Percentiles rank a stretch among this genome's conserved stretches.
phyloP scores from a whole-genome alignment of 2,113 vertebrate genomes.

The Chloebia gouldiae region DNA sequence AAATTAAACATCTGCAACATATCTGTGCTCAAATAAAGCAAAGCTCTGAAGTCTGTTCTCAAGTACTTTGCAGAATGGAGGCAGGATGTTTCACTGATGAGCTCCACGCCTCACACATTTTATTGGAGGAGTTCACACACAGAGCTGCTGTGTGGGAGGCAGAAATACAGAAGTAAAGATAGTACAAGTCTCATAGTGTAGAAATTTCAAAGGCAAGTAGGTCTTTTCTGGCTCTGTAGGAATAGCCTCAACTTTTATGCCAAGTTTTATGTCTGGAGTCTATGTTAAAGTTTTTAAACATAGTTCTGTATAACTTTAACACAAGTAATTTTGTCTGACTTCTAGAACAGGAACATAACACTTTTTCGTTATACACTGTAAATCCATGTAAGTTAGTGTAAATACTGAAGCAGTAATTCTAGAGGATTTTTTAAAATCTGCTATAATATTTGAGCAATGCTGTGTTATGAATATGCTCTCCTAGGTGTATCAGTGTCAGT shows the following conservation, averaged over 20 bases:
- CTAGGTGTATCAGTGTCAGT: not conserved
- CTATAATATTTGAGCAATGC: not conserved
- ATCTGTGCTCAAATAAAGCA: conserved; percentile 39
- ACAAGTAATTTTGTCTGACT: not conserved
- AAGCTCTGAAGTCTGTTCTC: not conserved
- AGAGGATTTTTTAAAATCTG: not conserved
- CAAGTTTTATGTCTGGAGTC: not conserved
- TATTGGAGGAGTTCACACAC: not conserved
- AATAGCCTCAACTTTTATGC: not conserved
- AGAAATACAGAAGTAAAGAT: not conserved
- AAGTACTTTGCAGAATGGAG: not conserved
- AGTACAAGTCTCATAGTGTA: not conserved
- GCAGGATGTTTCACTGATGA: not conserved
- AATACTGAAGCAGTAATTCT: not conserved
- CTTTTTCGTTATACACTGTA: not conserved
- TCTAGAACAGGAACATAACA: not conserved
- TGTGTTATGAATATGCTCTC: not conserved
- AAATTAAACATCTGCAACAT: conserved; percentile 61
- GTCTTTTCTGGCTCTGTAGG: not conserved
- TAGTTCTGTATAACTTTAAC: not conserved
- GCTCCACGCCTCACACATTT: not conserved
- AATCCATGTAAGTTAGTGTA: not conserved
- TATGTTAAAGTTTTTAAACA: not conserved
- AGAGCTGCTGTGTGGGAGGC: not conserved
- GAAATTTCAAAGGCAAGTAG: not conserved